A percentile compares a stretch with the other conserved stretches of the same genome.
Evolutionary conservation across 2,888 invertebrate species (phyloP).

Genomic region (Macrosoma leucophasiata): DNA sequence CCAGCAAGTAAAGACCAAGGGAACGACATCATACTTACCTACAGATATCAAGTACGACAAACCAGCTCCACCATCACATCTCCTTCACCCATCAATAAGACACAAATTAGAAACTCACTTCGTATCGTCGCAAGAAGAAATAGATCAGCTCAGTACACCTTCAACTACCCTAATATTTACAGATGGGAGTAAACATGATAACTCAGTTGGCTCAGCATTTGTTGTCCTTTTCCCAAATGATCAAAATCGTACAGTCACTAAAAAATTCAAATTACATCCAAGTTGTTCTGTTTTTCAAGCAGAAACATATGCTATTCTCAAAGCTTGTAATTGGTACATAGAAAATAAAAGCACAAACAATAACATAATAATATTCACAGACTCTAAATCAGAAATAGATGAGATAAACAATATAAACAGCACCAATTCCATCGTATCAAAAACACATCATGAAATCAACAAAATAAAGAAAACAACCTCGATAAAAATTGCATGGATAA

Average conservation of each 20-base stretch:
- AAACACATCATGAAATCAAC: conserved; percentile 1
- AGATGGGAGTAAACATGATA: conserved; percentile 9
- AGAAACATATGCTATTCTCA: conserved; percentile 1
- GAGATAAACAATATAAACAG: conserved; percentile 5
- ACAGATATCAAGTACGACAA: not conserved
- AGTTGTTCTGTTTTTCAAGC: conserved; percentile 7
- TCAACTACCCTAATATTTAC: not conserved
- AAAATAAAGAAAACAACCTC: not conserved
- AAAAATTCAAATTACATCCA: conserved; percentile 7
- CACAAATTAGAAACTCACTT: not conserved
- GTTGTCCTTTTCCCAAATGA: not conserved
- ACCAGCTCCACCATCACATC: not conserved
- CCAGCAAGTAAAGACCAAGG: not conserved
- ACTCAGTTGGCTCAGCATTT: conserved; percentile 5
- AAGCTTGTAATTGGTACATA: not conserved
- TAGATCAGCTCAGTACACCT: not conserved
- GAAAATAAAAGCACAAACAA: not conserved
- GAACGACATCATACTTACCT: not conserved
- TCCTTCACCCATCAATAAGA: not conserved
- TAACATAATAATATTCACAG: conserved; percentile 4
- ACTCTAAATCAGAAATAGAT: conserved; percentile 1
- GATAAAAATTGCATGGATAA: not conserved
- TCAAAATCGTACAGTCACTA: not conserved
- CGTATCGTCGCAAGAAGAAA: not conserved
- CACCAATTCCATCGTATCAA: not conserved